Evolutionary conservation across 2,113 vertebrate genomes (phyloP).

Genomic region (Zingel zingel): DNA sequence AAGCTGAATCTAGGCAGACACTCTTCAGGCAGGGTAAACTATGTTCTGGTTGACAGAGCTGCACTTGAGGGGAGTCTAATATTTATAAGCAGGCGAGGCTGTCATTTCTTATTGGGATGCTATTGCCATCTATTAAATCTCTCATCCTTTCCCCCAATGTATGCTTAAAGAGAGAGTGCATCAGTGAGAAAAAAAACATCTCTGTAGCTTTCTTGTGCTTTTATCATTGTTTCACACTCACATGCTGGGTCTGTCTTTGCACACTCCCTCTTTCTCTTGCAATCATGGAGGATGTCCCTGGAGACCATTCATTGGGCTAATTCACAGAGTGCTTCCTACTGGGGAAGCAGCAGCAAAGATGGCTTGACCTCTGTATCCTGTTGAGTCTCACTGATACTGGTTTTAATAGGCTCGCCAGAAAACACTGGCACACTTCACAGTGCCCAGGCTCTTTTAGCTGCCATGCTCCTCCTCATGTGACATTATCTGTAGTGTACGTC

Average conservation of each 20-base stretch:
- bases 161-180: background rate
- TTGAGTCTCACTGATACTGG: background rate
- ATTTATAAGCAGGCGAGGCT: slow-evolving; percentile 21
- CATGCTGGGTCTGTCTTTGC: background rate
- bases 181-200: slow-evolving; percentile 5
- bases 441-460: background rate
- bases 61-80: slow-evolving; percentile 30
- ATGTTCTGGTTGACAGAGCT: slow-evolving; percentile 47
- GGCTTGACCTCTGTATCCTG: slow-evolving; percentile 29
- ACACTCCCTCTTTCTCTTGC: slow-evolving; percentile 27
- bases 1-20: slow-evolving; percentile 54
- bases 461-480: background rate
- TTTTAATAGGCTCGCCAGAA: slow-evolving; percentile 14
- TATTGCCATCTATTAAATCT: slow-evolving; percentile 40
- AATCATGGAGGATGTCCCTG: slow-evolving; percentile 56
- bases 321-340: slow-evolving; percentile 58
- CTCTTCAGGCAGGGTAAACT: slow-evolving; percentile 36
- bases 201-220: background rate
- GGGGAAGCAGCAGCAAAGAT: slow-evolving; percentile 61
- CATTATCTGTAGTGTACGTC: background rate
- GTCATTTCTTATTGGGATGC: slow-evolving; percentile 30
- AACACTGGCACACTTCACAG: background rate
- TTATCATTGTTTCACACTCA: background rate
- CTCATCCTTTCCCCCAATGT: slow-evolving; percentile 1
- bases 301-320: slow-evolving; percentile 81